Evolutionary conservation across 2,888 invertebrate species (phyloP).

Genomic region (Troglohyphantes excavatus): DNA sequence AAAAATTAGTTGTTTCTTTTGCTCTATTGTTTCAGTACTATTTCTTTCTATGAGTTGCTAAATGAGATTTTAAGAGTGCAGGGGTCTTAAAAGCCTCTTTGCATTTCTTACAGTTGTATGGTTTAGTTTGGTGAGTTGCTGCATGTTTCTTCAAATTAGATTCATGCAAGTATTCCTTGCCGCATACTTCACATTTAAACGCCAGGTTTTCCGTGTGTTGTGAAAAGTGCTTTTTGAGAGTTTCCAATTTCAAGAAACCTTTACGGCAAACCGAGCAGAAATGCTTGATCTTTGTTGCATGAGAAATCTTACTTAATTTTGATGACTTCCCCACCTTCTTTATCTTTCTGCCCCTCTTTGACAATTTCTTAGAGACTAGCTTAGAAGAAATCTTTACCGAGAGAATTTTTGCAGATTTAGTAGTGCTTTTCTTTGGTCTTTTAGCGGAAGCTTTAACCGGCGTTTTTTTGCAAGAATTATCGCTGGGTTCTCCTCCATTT

Average conservation of each 20-base stretch:
- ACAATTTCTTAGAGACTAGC: neutral
- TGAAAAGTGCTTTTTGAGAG: constrained; percentile 48
- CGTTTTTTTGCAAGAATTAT: too few relatives aligned
- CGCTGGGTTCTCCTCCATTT: neutral
- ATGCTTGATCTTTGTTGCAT: constrained; percentile 21
- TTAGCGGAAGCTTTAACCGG: neutral
- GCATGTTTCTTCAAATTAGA: constrained; percentile 39
- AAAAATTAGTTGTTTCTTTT: too few relatives aligned
- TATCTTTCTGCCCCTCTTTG: neutral
- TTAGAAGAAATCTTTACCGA: neutral
- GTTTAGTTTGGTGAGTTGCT: constrained; percentile 24
- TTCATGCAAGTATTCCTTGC: constrained; percentile 28
- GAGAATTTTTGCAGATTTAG: neutral
- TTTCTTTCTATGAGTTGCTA: constrained; percentile 10
- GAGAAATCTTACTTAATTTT: neutral
- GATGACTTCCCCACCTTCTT: neutral
- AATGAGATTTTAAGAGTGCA: neutral
- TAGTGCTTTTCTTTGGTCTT: neutral
- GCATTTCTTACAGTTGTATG: constrained; percentile 32
- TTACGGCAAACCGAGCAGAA: constrained; percentile 59
- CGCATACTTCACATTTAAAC: constrained; percentile 34
- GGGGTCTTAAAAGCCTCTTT: constrained; percentile 17
- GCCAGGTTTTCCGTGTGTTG: constrained; percentile 29
- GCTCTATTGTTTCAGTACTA: neutral
- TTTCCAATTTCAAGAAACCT: constrained; percentile 50